These are phyloP conservation scores for Hecatera dysodea DNA, from an alignment of 2,888 invertebrate species.

Conservation along the genomic window DNA sequence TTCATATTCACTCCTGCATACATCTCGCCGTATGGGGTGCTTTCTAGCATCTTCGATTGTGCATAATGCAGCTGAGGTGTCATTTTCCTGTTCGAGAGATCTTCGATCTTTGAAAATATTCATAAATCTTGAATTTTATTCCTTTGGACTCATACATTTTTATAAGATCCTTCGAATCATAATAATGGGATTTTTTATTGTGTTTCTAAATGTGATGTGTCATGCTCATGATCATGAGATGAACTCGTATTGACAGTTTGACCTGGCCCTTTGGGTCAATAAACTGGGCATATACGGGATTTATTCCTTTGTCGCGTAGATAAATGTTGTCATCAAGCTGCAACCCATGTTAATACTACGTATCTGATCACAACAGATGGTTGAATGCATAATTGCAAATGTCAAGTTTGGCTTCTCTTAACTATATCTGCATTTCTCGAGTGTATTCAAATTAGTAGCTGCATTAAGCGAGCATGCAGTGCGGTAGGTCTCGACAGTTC, in stretches of 20 bases:
- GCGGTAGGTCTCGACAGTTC: constrained; percentile 44
- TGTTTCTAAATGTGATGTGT: constrained; percentile 66
- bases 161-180: constrained; percentile 73
- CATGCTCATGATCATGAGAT: constrained; percentile 64
- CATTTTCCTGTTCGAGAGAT: constrained; percentile 60
- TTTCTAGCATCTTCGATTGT: constrained; percentile 53
- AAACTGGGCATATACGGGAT: constrained; percentile 56
- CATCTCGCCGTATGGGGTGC: constrained; percentile 34
- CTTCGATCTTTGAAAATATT: constrained; percentile 64
- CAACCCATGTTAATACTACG: neutral
- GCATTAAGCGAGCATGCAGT: constrained; percentile 26
- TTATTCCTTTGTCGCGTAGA: constrained; percentile 26
- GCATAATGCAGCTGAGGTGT: constrained; percentile 53
- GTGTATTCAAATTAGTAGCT: constrained; percentile 12
- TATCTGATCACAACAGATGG: neutral
- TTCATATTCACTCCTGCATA: constrained; percentile 43
- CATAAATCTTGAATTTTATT: constrained; percentile 69
- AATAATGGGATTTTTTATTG: constrained; percentile 66
- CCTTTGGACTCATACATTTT: constrained; percentile 73
- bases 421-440: neutral
- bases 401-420: neutral
- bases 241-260: constrained; percentile 71
- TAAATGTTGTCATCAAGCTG: neutral
- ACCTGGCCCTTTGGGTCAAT: constrained; percentile 69
- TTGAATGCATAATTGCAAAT: neutral